Conservation (phyloP, 2,113 vertebrate genomes). For the Serinus canaria region DNA sequence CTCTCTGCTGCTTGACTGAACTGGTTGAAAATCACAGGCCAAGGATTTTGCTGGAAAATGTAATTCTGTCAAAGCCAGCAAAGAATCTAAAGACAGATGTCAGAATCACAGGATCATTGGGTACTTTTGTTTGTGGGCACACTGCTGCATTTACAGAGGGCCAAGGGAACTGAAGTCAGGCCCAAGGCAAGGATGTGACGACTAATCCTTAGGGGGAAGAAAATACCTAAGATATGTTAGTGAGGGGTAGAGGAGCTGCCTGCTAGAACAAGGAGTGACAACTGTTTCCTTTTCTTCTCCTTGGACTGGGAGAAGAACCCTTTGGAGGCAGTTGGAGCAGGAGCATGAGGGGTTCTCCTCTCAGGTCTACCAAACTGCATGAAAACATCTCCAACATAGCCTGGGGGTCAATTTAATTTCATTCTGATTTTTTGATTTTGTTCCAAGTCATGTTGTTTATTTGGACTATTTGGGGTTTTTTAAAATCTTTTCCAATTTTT, state of each 20-base stretch:
- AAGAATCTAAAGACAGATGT: not conserved
- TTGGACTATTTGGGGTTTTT: not conserved
- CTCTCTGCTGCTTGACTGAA: not conserved
- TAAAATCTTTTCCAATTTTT: not conserved
- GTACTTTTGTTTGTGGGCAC: not conserved
- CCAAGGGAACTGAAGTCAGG: not conserved
- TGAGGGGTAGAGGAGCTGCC: not conserved
- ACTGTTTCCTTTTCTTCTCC: not conserved
- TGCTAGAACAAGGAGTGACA: not conserved
- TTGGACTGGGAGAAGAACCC: not conserved
- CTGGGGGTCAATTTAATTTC: not conserved
- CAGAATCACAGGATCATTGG: not conserved
- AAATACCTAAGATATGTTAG: not conserved
- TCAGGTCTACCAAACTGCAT: not conserved
- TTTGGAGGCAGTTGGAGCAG: rapidly evolving
- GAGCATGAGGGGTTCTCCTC: not conserved
- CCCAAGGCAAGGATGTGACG: not conserved
- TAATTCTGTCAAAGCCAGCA: not conserved
- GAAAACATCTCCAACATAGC: not conserved
- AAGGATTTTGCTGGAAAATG: not conserved
- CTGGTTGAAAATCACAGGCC: not conserved
- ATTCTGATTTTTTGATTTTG: not conserved
- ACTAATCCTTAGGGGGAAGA: not conserved
- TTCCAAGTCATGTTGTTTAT: not conserved
- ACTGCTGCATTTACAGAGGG: not conserved